Evolutionary conservation across 2,113 vertebrate genomes (phyloP), one percentile per base, ranked within the genome.

Genomic region (Lepisosteus osseus): DNA sequence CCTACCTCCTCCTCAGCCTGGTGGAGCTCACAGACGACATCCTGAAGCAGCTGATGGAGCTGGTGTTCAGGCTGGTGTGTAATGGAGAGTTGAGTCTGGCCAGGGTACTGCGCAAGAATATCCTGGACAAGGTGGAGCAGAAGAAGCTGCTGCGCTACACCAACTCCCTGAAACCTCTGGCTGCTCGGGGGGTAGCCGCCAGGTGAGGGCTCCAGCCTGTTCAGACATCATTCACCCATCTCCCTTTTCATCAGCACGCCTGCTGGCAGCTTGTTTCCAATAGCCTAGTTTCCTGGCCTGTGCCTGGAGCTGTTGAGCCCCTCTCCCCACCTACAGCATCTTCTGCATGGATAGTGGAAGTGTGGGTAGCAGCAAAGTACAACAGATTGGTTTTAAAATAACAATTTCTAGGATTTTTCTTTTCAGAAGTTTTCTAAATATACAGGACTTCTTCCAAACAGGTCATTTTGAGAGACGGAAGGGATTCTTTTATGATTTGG

Each of bases 21-120:
- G 97, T 98, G 82, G 97, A 99, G 78, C 14, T 99, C 86, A 98
- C 97, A 0, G 97, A 99, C 51, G 97, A 99, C 76, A 99, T 99
- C 86, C 82, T 99, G 61, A 95, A 95, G 84, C 93, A 97, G 88
- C 89, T 99, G 74, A 99, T 98, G 97, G 96, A 98, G 67, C 88
- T 99, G 67, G 97, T 99, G 69, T 99, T 98, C 80, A 88, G 93
- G 7, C 80, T 99, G 79, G 95, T 99, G 68, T 97, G 97, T 88
- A 97, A 83, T 0, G 97, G 97, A 9, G 97, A 99, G 84, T 96
- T 99, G 73, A 99, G 97, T 85, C 93, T 99, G 3, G 97, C 97
- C 68, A 91, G 97, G 0, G 97, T 99, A 65, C 87, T 99, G 55
- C 93, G 97, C 14, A 98, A 98, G 82, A 99, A 99, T 78, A 98